Base-by-base conservation (phyloP, 2,888 invertebrate species). In the Drosophila mimetica region DNA sequence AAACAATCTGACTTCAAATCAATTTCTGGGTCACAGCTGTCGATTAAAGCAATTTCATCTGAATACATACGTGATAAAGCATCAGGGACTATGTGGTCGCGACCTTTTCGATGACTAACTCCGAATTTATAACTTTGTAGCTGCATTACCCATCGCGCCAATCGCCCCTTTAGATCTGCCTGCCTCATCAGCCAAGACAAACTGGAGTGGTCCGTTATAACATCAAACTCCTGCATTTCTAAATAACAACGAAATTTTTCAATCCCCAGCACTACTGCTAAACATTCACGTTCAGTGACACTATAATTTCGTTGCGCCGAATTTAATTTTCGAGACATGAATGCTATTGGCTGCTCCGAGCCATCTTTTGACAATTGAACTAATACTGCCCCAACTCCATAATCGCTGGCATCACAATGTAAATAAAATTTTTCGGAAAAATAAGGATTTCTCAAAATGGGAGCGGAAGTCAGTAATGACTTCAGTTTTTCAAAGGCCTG, bases 1-100 rank as follows among this genome's bases (percentile, higher is more conserved):
- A 36, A 11, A 2, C n/a, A 36, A n/a, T 36, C 36, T 7, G 36
- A 36, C 14, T 13, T 36, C n/a, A 36, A 2, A n/a, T 36, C 36
- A 14, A 8, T 36, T 36, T 36, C 14, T 14, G 36, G 36, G 5
- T 14, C 7, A 36, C 14, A 36, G 14, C 36, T 36, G 6, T 36
- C 36, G 36, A 36, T n/a, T 36, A 36, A n/a, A 36, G 36, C 36
- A 36, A 36, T 36, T 36, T 36, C 36, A n/a, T 36, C 36, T 14
- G 36, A 36, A 25, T 25, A 25, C 25, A 25, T 25, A 25, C 25
- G 25, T 7, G 25, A 25, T 25, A 25, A 14, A 36, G n/a, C 36
- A 36, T 39, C 11, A 7, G 14, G 39, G 5, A 8, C 18, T 39
- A 4, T 18, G n/a, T 39, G 18, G 5, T 18, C 18, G 13, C 18